phyloP scores from a whole-genome alignment of 2,113 vertebrate species.

The Grus americana region DNA sequence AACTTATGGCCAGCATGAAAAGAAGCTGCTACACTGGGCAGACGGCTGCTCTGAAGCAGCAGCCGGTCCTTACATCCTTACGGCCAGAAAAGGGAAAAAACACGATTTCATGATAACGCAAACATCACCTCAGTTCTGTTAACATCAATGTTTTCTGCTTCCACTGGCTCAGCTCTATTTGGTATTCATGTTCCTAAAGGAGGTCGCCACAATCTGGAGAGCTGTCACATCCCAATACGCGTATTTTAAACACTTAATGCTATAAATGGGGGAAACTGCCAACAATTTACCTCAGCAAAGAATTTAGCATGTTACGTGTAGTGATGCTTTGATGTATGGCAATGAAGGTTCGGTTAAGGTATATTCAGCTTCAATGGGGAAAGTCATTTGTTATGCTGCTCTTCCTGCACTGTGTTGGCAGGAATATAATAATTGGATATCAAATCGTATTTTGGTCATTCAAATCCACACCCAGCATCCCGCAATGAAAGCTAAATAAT shows the following conservation, averaged over 20 bases:
- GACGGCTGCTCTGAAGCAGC: not conserved
- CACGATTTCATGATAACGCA: accelerated
- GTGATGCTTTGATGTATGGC: not conserved
- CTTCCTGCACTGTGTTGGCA: not conserved
- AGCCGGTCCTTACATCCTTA: not conserved
- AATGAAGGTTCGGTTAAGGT: not conserved
- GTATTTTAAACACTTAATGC: not conserved
- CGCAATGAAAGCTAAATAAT: not conserved
- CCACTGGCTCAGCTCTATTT: not conserved
- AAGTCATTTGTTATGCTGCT: not conserved
- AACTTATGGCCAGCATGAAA: not conserved
- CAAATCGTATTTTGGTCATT: not conserved
- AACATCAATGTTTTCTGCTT: not conserved
- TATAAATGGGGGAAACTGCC: not conserved
- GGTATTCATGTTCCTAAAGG: not conserved
- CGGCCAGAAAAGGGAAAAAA: not conserved
- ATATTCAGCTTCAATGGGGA: not conserved
- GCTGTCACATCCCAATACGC: not conserved
- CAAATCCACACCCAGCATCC: not conserved
- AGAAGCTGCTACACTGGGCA: not conserved
- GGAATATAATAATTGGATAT: not conserved
- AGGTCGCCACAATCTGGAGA: not conserved
- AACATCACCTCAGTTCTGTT: not conserved
- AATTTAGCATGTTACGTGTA: not conserved
- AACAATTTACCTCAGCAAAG: not conserved